These are phyloP conservation scores for Megamerina dolium DNA, from an alignment of 2,888 invertebrate species.

Conservation along the genomic window DNA sequence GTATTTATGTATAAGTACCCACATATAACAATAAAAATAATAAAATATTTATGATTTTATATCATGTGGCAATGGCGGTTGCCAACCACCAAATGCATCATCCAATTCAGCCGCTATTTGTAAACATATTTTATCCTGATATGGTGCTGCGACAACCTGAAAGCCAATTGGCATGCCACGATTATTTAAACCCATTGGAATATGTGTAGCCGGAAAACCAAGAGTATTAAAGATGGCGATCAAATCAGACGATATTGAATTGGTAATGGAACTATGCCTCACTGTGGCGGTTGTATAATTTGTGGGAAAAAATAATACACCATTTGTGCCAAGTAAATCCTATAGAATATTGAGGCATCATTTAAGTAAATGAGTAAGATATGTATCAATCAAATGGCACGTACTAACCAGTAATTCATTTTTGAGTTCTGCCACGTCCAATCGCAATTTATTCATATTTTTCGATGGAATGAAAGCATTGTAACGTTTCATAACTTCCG, in stretches of 20 bases:
- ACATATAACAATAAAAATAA: too few species aligned
- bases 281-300: conserved; percentile 60
- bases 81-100: conserved; percentile 77
- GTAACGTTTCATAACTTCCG: conserved; percentile 32
- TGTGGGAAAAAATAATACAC: conserved; percentile 69
- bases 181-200: conserved; percentile 61
- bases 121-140: conserved; percentile 73
- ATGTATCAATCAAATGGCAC: conserved; percentile 30
- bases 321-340: conserved; percentile 58
- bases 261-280: too few species aligned
- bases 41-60: too few species aligned
- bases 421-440: conserved; percentile 21
- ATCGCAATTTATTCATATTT: conserved; percentile 23
- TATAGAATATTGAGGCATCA: too few species aligned
- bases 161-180: conserved; percentile 69
- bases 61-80: too few species aligned
- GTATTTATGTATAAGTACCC: too few species aligned
- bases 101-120: conserved; percentile 76
- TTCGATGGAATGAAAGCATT: conserved; percentile 32
- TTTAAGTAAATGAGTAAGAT: too few species aligned
- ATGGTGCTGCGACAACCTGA: conserved; percentile 68
- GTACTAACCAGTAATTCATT: conserved; percentile 19
- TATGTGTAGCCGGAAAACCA: conserved; percentile 68
- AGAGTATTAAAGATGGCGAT: conserved; percentile 53
- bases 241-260: conserved; percentile 34